Evolutionary conservation across 2,113 vertebrate genomes (phyloP).

Genomic region (Terrapene triunguis): DNA sequence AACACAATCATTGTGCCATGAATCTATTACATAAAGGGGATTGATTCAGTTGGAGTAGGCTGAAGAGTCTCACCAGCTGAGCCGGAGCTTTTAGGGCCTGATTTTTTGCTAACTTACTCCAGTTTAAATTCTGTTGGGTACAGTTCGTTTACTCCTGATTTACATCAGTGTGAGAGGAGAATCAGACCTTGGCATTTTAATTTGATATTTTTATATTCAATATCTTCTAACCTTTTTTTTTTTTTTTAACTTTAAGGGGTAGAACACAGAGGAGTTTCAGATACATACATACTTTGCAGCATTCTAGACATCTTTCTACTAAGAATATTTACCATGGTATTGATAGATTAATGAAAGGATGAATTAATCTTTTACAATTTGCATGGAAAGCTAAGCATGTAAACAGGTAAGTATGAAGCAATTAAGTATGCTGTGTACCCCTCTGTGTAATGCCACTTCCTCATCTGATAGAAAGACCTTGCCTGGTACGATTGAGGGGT

Average conservation of each 20-base stretch:
- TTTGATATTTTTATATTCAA: not conserved
- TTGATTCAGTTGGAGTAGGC: not conserved
- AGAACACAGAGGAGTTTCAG: not conserved
- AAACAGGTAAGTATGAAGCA: slow-evolving; percentile 15
- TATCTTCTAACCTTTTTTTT: not conserved
- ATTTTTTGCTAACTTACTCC: not conserved
- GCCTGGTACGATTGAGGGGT: not conserved
- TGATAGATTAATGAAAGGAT: not conserved
- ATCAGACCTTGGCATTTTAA: not conserved
- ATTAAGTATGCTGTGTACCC: not conserved
- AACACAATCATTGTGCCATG: not conserved
- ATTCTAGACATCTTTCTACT: not conserved
- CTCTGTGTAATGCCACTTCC: not conserved
- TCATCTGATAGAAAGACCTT: slow-evolving; percentile 15
- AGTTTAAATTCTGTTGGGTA: not conserved
- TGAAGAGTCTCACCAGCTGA: not conserved
- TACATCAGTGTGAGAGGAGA: not conserved
- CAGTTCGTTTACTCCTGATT: not conserved
- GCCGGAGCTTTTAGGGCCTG: not conserved
- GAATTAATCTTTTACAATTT: slow-evolving; percentile 26
- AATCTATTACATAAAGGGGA: not conserved
- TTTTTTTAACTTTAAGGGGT: not conserved
- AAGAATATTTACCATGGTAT: not conserved
- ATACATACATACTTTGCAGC: not conserved
- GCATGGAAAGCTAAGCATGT: not conserved